Evolutionary conservation across 1,140 invertebrate genomes (phyloP).

Genomic region (Drosophila quadrilineata): DNA sequence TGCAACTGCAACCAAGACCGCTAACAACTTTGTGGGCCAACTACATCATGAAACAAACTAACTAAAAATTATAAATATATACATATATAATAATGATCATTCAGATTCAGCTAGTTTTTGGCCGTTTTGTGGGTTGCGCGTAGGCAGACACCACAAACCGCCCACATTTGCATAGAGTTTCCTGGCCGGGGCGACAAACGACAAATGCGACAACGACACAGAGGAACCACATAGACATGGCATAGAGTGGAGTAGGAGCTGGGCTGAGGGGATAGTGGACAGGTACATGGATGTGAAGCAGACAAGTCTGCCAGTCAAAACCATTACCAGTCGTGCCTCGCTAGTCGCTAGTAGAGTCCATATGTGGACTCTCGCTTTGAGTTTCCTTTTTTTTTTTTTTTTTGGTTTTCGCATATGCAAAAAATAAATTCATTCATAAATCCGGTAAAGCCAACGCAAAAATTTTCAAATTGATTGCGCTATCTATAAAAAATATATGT

Average conservation of each 20-base stretch:
- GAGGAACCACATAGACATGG: slow-evolving; percentile 13
- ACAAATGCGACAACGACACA: slow-evolving; percentile 69
- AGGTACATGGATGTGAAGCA: slow-evolving; percentile 30
- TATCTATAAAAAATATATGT: slow-evolving; percentile 55
- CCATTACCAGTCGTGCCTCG: background rate
- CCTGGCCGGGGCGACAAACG: slow-evolving; percentile 69
- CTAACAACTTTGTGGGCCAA: slow-evolving; percentile 36
- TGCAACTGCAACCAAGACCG: slow-evolving; percentile 60
- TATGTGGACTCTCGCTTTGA: slow-evolving; percentile 21
- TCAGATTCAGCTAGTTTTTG: slow-evolving; percentile 58
- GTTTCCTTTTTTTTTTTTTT: no score
- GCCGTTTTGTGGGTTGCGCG: slow-evolving; percentile 69
- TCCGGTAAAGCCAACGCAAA: slow-evolving; percentile 79
- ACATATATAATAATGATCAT: slow-evolving; percentile 18
- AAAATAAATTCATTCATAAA: slow-evolving; percentile 80
- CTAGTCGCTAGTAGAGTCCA: no score
- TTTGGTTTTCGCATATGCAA: slow-evolving; percentile 58
- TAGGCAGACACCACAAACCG: slow-evolving; percentile 64
- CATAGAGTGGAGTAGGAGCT: background rate
- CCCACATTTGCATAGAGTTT: slow-evolving; percentile 74
- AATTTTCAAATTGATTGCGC: slow-evolving; percentile 75
- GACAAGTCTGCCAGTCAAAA: slow-evolving; percentile 67
- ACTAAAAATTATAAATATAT: no score
- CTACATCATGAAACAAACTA: no score
- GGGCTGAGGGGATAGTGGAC: background rate